Base-by-base conservation (phyloP, 2,888 invertebrate genomes). In the Colostygia pectinataria region DNA sequence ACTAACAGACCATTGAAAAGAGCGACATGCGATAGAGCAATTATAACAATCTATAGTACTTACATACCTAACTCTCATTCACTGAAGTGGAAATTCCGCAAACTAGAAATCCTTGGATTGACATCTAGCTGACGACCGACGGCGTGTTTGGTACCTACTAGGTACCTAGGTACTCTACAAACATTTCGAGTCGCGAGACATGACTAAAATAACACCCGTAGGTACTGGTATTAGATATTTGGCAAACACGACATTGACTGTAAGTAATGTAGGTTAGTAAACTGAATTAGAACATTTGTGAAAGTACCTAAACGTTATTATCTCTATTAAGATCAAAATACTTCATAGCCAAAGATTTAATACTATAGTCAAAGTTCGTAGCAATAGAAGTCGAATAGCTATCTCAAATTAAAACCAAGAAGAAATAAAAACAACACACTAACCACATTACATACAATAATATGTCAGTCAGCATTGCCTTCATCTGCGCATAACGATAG, bases 71-170 rank as follows among this genome's bases (percentile, higher is more conserved):
- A 29, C 24, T 37, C 39, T 43, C 46, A 45, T 48, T 52, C 45
- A 49, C 15, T 49, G 23, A 39, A 5, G 39, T 49, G 51, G 51
- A 53, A 57, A 54, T 57, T 55, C 53, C 55, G 50, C 33, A 52
- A 51, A 47, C 53, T 43, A 45, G 51, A 59, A 48, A 49, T 51
- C 55, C 55, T 57, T 57, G 57, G 46, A 33, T 12, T 53, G 55
- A 54, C 53, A 47, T 45, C 46, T 49, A 50, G 4, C 6, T 4
- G 18, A 3, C 2, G 18, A 48, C 29, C 32, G 34, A 33, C 24
- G 29, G 32, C 27, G 27, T 31, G 29, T 31, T 33, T 29, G 39
- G 39, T 20, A 20, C 20, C 8, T 39, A 39, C n/a, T n/a, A n/a
- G n/a, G n/a, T n/a, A n/a, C n/a, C n/a, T n/a, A n/a, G n/a, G n/a